Evolutionary conservation across 2,888 invertebrate species (phyloP).

Genomic region (Limulus polyphemus): DNA sequence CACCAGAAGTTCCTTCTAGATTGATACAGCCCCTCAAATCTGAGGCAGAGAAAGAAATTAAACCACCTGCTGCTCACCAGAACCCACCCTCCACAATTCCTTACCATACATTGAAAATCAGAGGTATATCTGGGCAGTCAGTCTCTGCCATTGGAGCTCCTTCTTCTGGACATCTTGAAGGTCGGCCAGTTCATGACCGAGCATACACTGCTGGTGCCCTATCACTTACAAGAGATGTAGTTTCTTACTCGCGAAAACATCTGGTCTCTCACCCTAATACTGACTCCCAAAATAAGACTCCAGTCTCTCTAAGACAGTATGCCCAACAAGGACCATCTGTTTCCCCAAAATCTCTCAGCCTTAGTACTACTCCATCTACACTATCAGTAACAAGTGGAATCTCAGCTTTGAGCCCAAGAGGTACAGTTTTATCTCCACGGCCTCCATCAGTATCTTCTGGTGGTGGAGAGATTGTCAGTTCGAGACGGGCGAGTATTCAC

Average conservation of each 20-base stretch:
- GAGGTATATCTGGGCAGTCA: no score
- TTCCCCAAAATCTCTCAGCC: neutral
- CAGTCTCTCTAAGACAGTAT: no score
- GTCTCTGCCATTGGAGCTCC: neutral
- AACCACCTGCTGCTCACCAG: constrained; percentile 24
- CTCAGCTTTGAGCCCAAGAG: no score
- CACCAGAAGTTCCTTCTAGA: neutral
- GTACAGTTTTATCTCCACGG: neutral
- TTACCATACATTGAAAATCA: constrained; percentile 3
- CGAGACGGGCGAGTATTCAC: neutral
- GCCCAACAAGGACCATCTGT: neutral
- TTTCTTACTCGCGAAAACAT: neutral
- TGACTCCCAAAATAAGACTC: no score
- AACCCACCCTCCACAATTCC: constrained; percentile 20
- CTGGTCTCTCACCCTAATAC: neutral
- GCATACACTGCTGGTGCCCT: constrained; percentile 8
- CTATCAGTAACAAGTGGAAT: neutral
- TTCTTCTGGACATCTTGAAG: neutral
- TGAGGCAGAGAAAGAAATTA: constrained; percentile 5
- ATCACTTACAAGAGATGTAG: constrained; percentile 16
- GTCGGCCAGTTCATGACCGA: constrained; percentile 8
- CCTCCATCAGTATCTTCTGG: neutral
- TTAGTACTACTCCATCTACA: neutral
- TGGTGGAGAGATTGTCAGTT: neutral
- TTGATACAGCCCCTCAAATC: constrained; percentile 6